Base-by-base conservation (phyloP, 2,888 invertebrate genomes). In the Cryptops parisi region DNA sequence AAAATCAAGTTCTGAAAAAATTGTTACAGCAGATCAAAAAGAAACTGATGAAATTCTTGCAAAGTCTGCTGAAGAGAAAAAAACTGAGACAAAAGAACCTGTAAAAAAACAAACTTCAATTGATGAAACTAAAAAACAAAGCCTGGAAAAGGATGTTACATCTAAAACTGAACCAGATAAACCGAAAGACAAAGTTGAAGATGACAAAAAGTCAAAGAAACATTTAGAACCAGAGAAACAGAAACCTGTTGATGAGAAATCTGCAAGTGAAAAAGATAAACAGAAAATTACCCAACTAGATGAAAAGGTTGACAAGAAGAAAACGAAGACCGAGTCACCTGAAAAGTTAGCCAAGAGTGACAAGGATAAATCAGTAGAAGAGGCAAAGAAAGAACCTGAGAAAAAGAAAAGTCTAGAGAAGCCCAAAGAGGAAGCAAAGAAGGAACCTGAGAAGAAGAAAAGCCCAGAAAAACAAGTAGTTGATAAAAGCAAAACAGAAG, bases 401-500 rank as follows among this genome's bases (percentile, higher is more conserved):
- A 47, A 49, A 55, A 51, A 49, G 43, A 21, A 54, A 56, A 52
- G 57, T 25, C 55, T 57, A 49, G 27, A 64, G 12, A 57, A 65
- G 68, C 68, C 66, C 57, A 58, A 55, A 68, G 70, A 57, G 63
- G 67, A 55, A 64, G 62, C 38, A 60, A 64, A 43, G 59, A 61
- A 53, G 58, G 64, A 41, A 59, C 62, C 26, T 64, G 63, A 5
- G 49, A 56, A 33, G 54, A 57, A 55, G 50, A 58, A 56, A 53
- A 54, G 41, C 51, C 58, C 47, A 62, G 61, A 22, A 65, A 67
- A 3, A 68, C 69, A 52, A 67, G 68, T 56, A 57, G 63, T 57
- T 58, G 56, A n/a, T 68, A 68, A 59, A 67, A 68, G 55, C 68
- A 69, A 60, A 58, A 66, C 49, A 67, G 66, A 26, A 57, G 69